A percentile compares a stretch with the other conserved stretches of the same genome.
These are phyloP conservation scores for Galagoides demidoff DNA, from an alignment of 2,797 vertebrate genomes.

Conservation along the genomic window DNA sequence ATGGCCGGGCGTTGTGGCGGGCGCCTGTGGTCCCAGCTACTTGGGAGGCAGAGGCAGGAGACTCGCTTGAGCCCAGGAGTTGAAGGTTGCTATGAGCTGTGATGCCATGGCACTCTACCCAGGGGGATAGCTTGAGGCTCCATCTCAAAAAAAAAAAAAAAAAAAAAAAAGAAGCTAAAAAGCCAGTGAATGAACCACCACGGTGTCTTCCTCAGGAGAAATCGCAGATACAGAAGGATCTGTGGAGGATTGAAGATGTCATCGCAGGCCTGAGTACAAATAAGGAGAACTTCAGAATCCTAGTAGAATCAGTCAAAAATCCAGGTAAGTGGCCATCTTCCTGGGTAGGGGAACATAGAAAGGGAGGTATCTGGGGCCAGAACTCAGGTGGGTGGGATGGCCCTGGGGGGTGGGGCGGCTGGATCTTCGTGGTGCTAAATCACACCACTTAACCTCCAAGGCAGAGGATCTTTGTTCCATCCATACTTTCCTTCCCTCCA, in stretches of 20 bases:
- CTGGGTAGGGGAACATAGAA: background rate
- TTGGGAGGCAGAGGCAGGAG: too few relatives aligned
- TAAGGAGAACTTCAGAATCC: slow-evolving; percentile 97
- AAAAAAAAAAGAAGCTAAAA: too few relatives aligned
- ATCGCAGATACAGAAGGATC: slow-evolving; percentile 95
- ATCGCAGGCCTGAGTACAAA: slow-evolving; percentile 96
- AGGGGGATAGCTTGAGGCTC: too few relatives aligned
- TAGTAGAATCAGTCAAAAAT: slow-evolving; percentile 97
- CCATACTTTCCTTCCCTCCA: background rate
- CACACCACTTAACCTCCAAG: accelerated
- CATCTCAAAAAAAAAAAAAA: too few relatives aligned
- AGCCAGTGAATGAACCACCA: background rate
- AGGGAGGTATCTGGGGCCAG: background rate
- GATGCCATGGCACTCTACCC: too few relatives aligned
- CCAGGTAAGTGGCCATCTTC: slow-evolving; percentile 90
- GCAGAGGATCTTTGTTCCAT: background rate
- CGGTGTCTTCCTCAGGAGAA: slow-evolving; percentile 89
- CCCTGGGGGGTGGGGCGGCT: background rate
- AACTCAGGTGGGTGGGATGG: background rate
- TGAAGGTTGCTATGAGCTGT: too few relatives aligned
- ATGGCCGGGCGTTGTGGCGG: too few relatives aligned
- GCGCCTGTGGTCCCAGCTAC: too few relatives aligned
- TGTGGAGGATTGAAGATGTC: slow-evolving; percentile 99
- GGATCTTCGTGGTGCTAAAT: background rate
- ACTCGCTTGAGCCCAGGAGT: too few relatives aligned